Evolutionary conservation across 2,888 invertebrate species (phyloP), one percentile per base, ranked within the genome.

Genomic region (Teinopalpus imperialis): DNA sequence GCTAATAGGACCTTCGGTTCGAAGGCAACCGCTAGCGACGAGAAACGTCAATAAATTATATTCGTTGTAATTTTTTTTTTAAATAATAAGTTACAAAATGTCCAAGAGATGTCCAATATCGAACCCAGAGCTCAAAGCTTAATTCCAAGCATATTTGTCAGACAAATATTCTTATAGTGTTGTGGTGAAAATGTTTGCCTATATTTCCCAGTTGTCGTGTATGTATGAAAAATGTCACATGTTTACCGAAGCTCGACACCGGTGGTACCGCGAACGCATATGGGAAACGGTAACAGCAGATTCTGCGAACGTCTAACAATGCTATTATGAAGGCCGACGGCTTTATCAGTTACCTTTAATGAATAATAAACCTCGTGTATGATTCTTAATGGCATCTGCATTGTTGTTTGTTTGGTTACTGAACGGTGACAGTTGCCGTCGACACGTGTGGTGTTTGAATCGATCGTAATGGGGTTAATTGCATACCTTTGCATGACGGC

Each of bases 241-340:
- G 68, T 74, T 69, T 63, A 65, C 61, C 52, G 45, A 49, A 37
- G 32, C 45, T 41, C 43, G 42, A 48, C 49, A 52, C 50, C 45
- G 54, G 64, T 66, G 63, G 62, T 65, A 68, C 65, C 53, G 54
- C 57, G 61, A 69, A 64, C 51, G 35, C 55, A 58, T 65, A 63
- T 65, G 70, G 61, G 65, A 71, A 71, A 61, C 57, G 56, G 49
- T 51, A 49, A 46, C 54, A 56, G 56, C 43, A 53, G 55, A 36
- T 77, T 66, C 68, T 56, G 59, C 53, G 69, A 69, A 69, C 50
- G 21, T 47, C 46, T 52, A 66, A 78, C 76, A 75, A 76, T 75
- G 66, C 48, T 23, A 39, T 51, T 55, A 54, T 54, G 48, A 57
- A 62, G 69, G 69, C 60, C 66, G 68, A 68, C 69, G 57, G 66